Evolutionary conservation across 2,888 invertebrate species (phyloP).

Genomic region (Limnephilus lunatus): DNA sequence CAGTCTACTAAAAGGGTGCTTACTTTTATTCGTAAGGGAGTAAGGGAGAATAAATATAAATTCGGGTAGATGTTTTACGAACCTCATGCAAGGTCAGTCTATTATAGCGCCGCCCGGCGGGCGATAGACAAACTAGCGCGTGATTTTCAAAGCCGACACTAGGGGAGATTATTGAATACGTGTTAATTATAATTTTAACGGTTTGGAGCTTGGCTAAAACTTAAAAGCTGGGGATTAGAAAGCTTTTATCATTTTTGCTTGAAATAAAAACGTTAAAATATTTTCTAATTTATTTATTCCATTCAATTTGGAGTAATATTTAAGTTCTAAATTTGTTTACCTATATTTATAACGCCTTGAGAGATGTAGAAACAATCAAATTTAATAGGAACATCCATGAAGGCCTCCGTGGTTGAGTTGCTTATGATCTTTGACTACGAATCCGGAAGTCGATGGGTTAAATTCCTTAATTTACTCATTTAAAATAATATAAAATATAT

Average conservation of each 20-base stretch:
- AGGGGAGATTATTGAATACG: conserved; percentile 45
- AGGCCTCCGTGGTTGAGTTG: no score
- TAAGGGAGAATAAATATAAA: conserved; percentile 44
- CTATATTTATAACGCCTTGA: no score
- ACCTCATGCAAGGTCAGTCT: background rate
- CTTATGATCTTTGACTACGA: no score
- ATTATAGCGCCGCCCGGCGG: conserved; percentile 59
- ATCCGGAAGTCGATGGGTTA: no score
- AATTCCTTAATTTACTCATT: no score
- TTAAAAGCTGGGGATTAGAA: background rate
- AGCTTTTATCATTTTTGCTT: background rate
- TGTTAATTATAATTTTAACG: conserved; percentile 11
- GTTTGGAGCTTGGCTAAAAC: conserved; percentile 26
- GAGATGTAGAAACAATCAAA: no score
- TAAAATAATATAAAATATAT: no score
- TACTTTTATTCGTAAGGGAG: conserved; percentile 48
- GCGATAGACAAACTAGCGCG: conserved; percentile 59
- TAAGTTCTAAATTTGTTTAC: no score
- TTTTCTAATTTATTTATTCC: no score
- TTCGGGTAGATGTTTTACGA: conserved; percentile 29
- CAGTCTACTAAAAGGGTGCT: conserved; percentile 58
- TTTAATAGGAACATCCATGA: no score
- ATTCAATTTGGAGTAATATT: no score
- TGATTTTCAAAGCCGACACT: conserved; percentile 47
- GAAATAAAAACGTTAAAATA: background rate